Conservation (phyloP, 1,140 invertebrate genomes). For the Lepidurus apus region DNA sequence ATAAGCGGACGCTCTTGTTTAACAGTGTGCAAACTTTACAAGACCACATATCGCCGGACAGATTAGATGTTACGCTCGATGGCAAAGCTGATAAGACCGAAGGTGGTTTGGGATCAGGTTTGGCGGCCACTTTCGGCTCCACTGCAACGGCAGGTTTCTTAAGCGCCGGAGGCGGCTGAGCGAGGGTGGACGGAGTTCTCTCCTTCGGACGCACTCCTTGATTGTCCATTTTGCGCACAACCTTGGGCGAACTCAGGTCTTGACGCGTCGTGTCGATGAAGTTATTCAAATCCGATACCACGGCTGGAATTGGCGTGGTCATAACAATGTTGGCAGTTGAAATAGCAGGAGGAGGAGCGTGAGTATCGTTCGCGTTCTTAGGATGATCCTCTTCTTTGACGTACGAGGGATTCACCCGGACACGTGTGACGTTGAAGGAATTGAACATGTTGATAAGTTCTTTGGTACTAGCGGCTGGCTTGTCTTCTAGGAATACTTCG, state of each 20-base stretch:
- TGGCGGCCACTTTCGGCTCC: background rate
- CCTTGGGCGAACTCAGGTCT: constrained; percentile 25
- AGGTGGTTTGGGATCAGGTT: background rate
- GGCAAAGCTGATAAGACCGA: background rate
- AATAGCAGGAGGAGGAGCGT: background rate
- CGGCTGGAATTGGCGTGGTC: background rate
- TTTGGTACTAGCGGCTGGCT: constrained; percentile 44
- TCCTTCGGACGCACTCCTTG: constrained; percentile 13
- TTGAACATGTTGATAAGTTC: constrained; percentile 61
- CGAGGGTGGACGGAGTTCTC: background rate
- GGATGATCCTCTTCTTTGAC: background rate
- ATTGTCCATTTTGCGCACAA: background rate
- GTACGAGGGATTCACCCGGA: constrained; percentile 24
- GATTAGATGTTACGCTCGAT: background rate
- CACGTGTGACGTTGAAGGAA: constrained; percentile 49
- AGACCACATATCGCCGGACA: constrained; percentile 16
- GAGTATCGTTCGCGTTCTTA: background rate
- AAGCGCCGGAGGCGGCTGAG: background rate
- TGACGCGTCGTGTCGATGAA: constrained; percentile 22
- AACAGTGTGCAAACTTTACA: constrained; percentile 32
- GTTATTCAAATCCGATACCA: constrained; percentile 26
- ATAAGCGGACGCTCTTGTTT: constrained; percentile 30
- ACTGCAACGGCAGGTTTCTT: background rate
- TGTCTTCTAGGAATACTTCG: constrained; percentile 34
- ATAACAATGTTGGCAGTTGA: background rate